phyloP scores from a whole-genome alignment of 2,113 vertebrate genomes.

The Salminus brasiliensis region DNA sequence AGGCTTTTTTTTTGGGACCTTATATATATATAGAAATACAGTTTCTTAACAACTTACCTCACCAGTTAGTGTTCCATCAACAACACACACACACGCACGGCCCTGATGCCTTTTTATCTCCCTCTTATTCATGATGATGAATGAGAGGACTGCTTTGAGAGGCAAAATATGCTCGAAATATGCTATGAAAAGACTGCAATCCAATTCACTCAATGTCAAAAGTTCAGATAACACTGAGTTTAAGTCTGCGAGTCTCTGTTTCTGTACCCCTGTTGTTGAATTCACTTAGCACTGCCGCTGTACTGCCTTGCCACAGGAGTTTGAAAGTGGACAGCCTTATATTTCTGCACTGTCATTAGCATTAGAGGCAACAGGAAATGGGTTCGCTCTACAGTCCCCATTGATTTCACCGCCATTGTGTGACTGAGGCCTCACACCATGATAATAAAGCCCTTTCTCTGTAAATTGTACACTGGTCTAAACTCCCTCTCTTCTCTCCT shows the following conservation, averaged over 20 bases:
- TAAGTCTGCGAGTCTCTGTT: neutral
- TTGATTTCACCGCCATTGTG: constrained; percentile 37
- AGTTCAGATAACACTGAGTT: neutral
- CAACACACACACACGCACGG: no score
- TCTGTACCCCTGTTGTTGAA: neutral
- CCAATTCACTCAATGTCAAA: neutral
- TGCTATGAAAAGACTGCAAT: no score
- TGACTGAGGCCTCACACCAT: constrained; percentile 33
- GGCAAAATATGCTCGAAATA: no score
- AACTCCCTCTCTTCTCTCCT: constrained; percentile 21
- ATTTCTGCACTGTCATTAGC: constrained; percentile 44
- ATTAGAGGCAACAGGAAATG: constrained; percentile 39
- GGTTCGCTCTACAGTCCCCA: constrained; percentile 12
- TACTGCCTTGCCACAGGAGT: neutral
- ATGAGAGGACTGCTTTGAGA: no score
- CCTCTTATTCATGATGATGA: no score
- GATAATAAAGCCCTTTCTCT: constrained; percentile 51
- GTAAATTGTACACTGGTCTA: constrained; percentile 37
- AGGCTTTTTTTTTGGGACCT: no score
- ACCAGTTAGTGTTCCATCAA: no score
- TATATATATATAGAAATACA: no score
- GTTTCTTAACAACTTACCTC: no score
- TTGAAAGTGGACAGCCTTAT: constrained; percentile 18
- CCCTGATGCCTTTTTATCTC: no score
- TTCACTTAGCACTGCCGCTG: neutral